Conservation (phyloP, 2,113 vertebrate genomes). For the Callithrix jacchus region DNA sequence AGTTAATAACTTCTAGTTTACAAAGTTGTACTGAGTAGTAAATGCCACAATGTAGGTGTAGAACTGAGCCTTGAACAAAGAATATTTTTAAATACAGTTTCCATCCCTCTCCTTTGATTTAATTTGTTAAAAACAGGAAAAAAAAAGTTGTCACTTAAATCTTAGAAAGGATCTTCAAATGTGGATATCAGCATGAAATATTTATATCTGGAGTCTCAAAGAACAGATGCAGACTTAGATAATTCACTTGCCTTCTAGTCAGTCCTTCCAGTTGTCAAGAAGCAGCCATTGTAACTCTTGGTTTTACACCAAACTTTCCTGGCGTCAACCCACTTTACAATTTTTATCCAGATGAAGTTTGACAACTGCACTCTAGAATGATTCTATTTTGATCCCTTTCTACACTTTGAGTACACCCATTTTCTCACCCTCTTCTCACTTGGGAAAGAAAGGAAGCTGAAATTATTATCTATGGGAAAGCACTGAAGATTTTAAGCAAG, state of each 20-base stretch:
- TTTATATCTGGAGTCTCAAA: not conserved
- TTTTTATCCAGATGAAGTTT: not conserved
- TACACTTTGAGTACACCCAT: not conserved
- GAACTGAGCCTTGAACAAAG: not conserved
- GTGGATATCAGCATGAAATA: not conserved
- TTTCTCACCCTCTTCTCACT: not conserved
- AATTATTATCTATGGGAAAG: not conserved
- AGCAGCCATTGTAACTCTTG: not conserved
- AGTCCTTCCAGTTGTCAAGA: not conserved
- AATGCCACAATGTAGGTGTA: not conserved
- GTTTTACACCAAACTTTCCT: not conserved
- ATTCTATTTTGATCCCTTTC: not conserved
- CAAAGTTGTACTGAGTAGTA: not conserved
- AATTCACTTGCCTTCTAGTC: not conserved
- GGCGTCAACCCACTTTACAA: not conserved
- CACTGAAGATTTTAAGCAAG: not conserved
- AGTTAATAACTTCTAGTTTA: not conserved
- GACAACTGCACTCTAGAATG: not conserved
- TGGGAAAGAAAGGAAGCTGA: not conserved
- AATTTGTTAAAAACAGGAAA: not conserved
- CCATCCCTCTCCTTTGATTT: not conserved
- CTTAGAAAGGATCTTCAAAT: not conserved
- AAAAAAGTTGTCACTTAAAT: not conserved
- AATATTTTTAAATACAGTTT: not conserved
- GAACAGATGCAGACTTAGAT: not conserved